Evolutionary conservation across 2,888 invertebrate species (phyloP).

Genomic region (Phania funesta): DNA sequence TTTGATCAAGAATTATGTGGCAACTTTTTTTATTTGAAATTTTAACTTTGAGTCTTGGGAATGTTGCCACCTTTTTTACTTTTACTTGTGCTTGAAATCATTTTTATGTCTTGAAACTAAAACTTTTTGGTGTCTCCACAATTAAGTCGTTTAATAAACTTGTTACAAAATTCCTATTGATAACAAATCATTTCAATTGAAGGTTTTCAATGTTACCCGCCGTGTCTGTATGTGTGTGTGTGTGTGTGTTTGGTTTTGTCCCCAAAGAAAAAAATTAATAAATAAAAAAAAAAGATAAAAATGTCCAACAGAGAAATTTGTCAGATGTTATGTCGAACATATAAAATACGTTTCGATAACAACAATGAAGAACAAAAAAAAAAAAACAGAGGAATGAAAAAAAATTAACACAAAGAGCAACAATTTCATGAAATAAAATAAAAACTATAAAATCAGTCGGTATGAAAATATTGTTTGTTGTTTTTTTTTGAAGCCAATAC

Average conservation of each 20-base stretch:
- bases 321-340: conserved; percentile 69
- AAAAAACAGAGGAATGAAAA: conserved; percentile 22
- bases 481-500: conserved; percentile 11
- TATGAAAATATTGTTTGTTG: conserved; percentile 18
- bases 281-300: conserved; percentile 37
- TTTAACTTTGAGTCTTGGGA: too few species aligned
- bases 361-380: conserved; percentile 57
- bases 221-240: too few species aligned
- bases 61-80: too few species aligned
- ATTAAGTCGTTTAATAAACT: conserved; percentile 61
- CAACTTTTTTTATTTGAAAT: too few species aligned
- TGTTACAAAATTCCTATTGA: conserved; percentile 63
- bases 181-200: conserved; percentile 64
- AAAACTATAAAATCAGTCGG: conserved; percentile 20
- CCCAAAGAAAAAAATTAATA: not conserved
- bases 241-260: not conserved
- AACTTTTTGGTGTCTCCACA: not conserved
- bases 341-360: conserved; percentile 66
- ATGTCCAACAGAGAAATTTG: conserved; percentile 69
- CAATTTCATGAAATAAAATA: conserved; percentile 25
- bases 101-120: not conserved
- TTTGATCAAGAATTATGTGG: too few species aligned
- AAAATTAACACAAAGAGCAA: conserved; percentile 1
- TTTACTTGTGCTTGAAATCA: too few species aligned
- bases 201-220: conserved; percentile 21